Evolutionary conservation across 92 coral and sea anemone genomes (phyloP).

Genomic region (Phymanthus crucifer): DNA sequence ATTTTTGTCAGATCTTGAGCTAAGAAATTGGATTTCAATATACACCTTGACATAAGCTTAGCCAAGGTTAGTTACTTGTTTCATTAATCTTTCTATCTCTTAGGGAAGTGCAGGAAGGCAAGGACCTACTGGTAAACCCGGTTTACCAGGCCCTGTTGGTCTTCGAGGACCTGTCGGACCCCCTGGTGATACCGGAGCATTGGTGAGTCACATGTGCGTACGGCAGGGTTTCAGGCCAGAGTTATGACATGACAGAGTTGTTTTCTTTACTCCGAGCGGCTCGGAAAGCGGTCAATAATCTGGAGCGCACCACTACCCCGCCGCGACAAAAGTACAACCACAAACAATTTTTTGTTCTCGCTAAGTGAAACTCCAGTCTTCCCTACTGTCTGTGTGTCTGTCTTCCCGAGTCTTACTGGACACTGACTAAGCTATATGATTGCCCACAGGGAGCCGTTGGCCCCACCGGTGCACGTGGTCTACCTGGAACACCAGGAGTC

Average conservation of each 20-base stretch:
- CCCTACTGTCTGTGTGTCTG: neutral
- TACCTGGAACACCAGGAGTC: constrained; percentile 32
- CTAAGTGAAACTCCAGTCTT: too few species aligned
- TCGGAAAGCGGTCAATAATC: too few species aligned
- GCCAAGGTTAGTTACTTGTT: neutral
- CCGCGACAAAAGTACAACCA: too few species aligned
- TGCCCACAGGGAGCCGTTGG: constrained; percentile 32
- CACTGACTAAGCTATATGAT: neutral
- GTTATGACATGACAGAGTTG: too few species aligned
- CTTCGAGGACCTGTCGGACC: constrained; percentile 59
- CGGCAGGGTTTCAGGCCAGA: too few species aligned
- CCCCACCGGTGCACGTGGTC: constrained; percentile 43
- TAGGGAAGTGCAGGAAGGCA: constrained; percentile 29
- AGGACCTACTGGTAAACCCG: constrained; percentile 35
- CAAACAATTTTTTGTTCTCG: too few species aligned
- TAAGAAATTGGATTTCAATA: too few species aligned
- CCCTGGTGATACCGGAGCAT: constrained; percentile 58
- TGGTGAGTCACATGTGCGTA: constrained; percentile 42
- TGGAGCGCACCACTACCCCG: too few species aligned
- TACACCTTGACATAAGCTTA: too few species aligned
- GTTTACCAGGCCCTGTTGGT: constrained; percentile 46
- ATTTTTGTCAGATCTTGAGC: too few species aligned
- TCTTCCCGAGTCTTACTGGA: neutral
- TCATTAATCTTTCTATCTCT: neutral
- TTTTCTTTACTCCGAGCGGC: too few species aligned